Conservation (phyloP, 2,888 invertebrate species). For the Cephus nigrinus region DNA sequence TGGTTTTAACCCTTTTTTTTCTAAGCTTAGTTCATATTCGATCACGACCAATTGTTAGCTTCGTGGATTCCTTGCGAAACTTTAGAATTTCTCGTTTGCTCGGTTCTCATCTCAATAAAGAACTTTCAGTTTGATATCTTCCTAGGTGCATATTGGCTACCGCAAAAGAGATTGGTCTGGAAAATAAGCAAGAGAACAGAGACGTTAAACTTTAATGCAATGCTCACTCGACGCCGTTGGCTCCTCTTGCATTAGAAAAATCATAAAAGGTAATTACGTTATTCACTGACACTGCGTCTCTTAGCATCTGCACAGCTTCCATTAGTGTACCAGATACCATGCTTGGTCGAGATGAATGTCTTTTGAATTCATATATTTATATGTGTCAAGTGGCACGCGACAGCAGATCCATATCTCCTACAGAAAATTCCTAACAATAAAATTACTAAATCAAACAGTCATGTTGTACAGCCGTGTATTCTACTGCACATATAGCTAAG, state of each 20-base stretch:
- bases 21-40: not conserved
- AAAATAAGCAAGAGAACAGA: not conserved
- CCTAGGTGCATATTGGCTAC: not conserved
- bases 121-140: not conserved
- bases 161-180: not conserved
- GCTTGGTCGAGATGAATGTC: not conserved
- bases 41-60: not conserved
- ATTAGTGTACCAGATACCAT: not conserved
- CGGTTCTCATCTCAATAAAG: not conserved
- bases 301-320: not conserved
- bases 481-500: not conserved
- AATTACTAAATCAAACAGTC: not conserved
- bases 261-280: not conserved
- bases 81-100: not conserved
- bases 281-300: not conserved
- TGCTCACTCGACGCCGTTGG: not conserved
- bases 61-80: not conserved
- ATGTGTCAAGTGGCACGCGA: not conserved
- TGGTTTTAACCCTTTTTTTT: not conserved
- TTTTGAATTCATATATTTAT: not conserved
- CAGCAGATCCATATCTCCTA: too few species aligned
- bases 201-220: not conserved
- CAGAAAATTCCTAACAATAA: too few species aligned
- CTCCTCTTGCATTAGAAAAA: not conserved
- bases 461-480: not conserved